Evolutionary conservation across 2,113 vertebrate genomes (phyloP).

Genomic region (Chloebia gouldiae): DNA sequence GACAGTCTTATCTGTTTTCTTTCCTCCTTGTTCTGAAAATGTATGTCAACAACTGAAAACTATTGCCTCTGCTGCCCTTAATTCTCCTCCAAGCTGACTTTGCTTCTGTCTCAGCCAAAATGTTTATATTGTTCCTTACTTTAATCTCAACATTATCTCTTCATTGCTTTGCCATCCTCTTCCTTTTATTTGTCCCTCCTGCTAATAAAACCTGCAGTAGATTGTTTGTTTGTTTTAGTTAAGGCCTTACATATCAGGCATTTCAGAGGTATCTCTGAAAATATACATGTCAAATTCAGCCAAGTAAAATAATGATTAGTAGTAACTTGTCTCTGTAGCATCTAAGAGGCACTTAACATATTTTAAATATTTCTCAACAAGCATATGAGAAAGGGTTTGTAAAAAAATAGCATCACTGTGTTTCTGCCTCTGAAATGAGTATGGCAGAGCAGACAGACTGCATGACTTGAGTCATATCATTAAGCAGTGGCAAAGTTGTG

Average conservation of each 20-base stretch:
- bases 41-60: neutral
- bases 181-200: neutral
- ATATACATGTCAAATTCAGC: neutral
- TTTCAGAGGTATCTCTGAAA: constrained; percentile 3
- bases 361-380: neutral
- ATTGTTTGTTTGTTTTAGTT: neutral
- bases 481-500: rapidly evolving
- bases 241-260: neutral
- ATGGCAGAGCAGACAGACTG: neutral
- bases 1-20: neutral
- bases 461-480: rapidly evolving
- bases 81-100: neutral
- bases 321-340: neutral
- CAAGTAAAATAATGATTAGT: neutral
- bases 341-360: neutral
- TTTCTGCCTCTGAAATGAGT: neutral
- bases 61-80: constrained; percentile 20
- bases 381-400: neutral
- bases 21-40: neutral
- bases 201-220: neutral
- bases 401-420: neutral
- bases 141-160: neutral
- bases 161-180: neutral
- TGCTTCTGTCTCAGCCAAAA: neutral
- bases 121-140: neutral